Percentiles rank a stretch among this genome's conserved stretches.
These are phyloP conservation scores for Eupithecia subumbrata DNA, from an alignment of 2,888 invertebrate genomes.

Conservation along the genomic window DNA sequence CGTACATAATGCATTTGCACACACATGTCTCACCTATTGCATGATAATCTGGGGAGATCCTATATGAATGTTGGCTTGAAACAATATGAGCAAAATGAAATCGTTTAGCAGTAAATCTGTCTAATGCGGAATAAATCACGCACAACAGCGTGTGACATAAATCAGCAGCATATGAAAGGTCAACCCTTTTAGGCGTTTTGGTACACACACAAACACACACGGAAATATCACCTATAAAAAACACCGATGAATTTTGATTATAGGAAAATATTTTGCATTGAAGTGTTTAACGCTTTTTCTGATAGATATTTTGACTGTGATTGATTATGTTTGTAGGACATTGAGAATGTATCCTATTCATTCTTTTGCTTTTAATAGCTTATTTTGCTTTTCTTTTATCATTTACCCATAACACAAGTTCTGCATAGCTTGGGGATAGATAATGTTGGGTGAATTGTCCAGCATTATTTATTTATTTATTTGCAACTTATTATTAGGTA, in stretches of 20 bases:
- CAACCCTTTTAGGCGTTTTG: slow-evolving; percentile 34
- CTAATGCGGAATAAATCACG: slow-evolving; percentile 26
- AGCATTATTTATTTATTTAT: too few species aligned
- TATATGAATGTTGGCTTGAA: slow-evolving; percentile 1
- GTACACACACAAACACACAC: slow-evolving; percentile 7
- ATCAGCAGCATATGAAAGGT: slow-evolving; percentile 31
- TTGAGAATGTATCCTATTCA: too few species aligned
- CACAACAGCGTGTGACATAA: slow-evolving; percentile 15
- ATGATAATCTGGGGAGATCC: slow-evolving; percentile 2
- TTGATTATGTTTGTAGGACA: not conserved
- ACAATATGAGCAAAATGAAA: slow-evolving; percentile 12
- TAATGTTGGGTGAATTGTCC: too few species aligned
- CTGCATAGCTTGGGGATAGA: too few species aligned
- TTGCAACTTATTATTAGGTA: not conserved
- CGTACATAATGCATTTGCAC: not conserved
- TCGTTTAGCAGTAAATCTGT: slow-evolving; percentile 30
- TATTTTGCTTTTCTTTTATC: too few species aligned
- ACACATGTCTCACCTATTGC: not conserved
- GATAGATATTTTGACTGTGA: not conserved
- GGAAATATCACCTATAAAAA: not conserved
- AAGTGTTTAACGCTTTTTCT: not conserved
- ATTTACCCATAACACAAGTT: too few species aligned
- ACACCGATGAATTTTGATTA: slow-evolving; percentile 7
- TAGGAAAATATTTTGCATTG: not conserved
- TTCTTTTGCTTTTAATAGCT: too few species aligned